These are phyloP conservation scores for Macaria notata DNA, from an alignment of 2,888 invertebrate genomes.

Conservation along the genomic window DNA sequence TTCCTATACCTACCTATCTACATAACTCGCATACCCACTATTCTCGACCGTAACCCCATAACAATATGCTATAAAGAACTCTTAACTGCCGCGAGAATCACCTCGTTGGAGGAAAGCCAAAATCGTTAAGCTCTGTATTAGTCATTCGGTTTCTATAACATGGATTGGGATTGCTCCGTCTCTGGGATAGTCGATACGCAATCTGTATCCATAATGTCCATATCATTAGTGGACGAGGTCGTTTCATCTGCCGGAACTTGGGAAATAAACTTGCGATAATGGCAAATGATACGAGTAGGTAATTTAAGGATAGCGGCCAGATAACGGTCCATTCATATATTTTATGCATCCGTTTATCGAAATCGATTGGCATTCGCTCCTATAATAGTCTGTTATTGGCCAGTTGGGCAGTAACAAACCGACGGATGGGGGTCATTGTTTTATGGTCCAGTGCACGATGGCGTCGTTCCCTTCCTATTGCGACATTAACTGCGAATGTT, in stretches of 20 bases:
- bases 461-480: constrained; percentile 36
- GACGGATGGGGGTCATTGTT: constrained; percentile 37
- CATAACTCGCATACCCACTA: constrained; percentile 37
- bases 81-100: constrained; percentile 30
- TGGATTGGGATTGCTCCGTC: constrained; percentile 19
- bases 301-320: constrained; percentile 4
- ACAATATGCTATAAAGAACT: constrained; percentile 36
- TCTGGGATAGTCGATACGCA: constrained; percentile 9
- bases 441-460: constrained; percentile 34
- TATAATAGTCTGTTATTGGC: constrained; percentile 19
- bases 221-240: constrained; percentile 10
- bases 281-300: constrained; percentile 1
- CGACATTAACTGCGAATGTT: constrained; percentile 37
- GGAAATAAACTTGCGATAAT: constrained; percentile 5
- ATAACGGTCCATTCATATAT: constrained; percentile 18
- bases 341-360: constrained; percentile 19
- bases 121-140: constrained; percentile 25
- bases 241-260: constrained; percentile 7
- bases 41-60: constrained; percentile 44
- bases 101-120: constrained; percentile 31
- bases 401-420: constrained; percentile 27
- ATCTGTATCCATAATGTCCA: constrained; percentile 9
- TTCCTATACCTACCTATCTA: constrained; percentile 31
- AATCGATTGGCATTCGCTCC: constrained; percentile 12
- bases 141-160: constrained; percentile 24